These are phyloP conservation scores for Phymastichus coffea DNA, from an alignment of 1,140 invertebrate species.

Conservation along the genomic window DNA sequence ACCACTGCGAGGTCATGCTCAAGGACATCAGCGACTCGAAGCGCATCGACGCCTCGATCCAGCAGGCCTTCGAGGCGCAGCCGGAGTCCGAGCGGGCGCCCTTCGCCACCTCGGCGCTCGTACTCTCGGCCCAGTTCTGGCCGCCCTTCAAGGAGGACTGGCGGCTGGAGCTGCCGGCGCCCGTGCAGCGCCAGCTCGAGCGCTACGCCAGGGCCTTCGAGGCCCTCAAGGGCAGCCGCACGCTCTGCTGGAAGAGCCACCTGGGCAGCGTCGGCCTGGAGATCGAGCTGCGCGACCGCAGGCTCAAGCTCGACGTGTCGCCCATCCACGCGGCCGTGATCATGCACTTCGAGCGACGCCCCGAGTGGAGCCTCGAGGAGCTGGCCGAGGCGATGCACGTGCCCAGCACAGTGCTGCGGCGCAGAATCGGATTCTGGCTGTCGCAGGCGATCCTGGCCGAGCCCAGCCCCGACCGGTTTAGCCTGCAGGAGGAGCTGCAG, in stretches of 20 bases:
- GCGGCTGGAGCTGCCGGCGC: slow-evolving; percentile 80
- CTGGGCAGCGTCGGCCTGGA: slow-evolving; percentile 89
- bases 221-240: slow-evolving; percentile 90
- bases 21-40: slow-evolving; percentile 92
- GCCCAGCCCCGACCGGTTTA: slow-evolving; percentile 71
- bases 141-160: slow-evolving; percentile 91
- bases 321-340: slow-evolving; percentile 94
- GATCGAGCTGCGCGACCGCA: slow-evolving; percentile 83
- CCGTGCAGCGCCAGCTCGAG: slow-evolving; percentile 79
- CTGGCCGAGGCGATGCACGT: slow-evolving; percentile 81
- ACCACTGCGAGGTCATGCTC: slow-evolving; percentile 98
- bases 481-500: slow-evolving; percentile 70
- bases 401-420: slow-evolving; percentile 75
- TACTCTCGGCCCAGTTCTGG: slow-evolving; percentile 99
- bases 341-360: slow-evolving; percentile 89
- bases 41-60: slow-evolving; percentile 85
- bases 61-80: slow-evolving; percentile 61
- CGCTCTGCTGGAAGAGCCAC: slow-evolving; percentile 91
- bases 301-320: slow-evolving; percentile 80
- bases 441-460: slow-evolving; percentile 81
- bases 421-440: slow-evolving; percentile 91
- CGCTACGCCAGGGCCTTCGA: slow-evolving; percentile 91
- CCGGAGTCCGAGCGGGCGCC: slow-evolving; percentile 60
- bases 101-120: slow-evolving; percentile 78
- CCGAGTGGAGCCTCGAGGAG: slow-evolving; percentile 81